Conservation (phyloP, 2,113 vertebrate genomes). For the Plotosus lineatus region DNA sequence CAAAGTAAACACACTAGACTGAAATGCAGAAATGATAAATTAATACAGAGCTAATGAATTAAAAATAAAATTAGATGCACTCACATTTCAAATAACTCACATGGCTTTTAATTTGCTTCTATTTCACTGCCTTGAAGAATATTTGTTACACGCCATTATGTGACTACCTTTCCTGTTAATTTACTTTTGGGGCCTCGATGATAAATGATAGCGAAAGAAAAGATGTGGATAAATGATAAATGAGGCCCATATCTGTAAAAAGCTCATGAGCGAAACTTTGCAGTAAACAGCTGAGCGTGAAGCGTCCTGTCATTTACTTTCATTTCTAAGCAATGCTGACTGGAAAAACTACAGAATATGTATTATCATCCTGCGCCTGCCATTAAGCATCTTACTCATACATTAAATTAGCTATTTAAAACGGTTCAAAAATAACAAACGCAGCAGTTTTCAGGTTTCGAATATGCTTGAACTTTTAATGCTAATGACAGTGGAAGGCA, state of each 20-base stretch:
- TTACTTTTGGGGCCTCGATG: neutral
- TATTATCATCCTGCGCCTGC: neutral
- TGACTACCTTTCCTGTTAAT: neutral
- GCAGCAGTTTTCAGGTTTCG: neutral
- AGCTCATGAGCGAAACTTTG: neutral
- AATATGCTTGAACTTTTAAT: neutral
- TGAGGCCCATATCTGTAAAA: slow-evolving; percentile 1
- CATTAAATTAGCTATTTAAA: neutral
- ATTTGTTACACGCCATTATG: slow-evolving; percentile 8
- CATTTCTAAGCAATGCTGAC: neutral
- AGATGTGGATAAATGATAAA: neutral
- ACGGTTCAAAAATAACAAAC: neutral
- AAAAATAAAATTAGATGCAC: neutral
- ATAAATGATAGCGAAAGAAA: neutral
- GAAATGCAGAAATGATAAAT: neutral
- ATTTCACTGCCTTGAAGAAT: neutral
- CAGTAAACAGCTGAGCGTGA: neutral
- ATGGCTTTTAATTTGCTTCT: neutral
- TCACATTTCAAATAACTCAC: neutral
- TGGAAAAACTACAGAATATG: neutral
- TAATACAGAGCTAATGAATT: neutral
- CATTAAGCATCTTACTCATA: neutral
- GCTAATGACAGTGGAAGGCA: neutral
- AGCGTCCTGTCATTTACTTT: neutral
- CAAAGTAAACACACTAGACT: neutral